phyloP scores from a whole-genome alignment of 2,113 vertebrate species.

The Ranitomeya imitator region DNA sequence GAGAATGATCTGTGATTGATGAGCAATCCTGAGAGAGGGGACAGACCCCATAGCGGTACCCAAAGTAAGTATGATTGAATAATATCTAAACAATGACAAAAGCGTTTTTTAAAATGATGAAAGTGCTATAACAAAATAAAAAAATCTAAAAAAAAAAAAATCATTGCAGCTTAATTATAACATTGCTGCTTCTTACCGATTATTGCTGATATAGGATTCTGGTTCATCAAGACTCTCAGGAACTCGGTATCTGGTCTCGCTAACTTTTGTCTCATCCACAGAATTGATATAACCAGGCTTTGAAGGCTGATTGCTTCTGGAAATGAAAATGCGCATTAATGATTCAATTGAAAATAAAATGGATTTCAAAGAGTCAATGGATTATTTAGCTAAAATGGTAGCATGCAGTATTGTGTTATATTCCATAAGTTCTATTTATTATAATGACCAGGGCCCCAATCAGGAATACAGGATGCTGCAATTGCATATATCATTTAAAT shows the following conservation, averaged over 20 bases:
- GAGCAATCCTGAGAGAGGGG: background rate
- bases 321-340: background rate
- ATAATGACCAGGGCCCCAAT: background rate
- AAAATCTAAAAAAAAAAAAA: background rate
- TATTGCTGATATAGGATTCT: constrained; percentile 4
- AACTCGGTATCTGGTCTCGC: constrained; percentile 1
- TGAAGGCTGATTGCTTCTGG: background rate
- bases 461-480: background rate
- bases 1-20: background rate
- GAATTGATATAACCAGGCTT: background rate
- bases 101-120: background rate
- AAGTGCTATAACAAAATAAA: background rate
- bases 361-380: background rate
- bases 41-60: background rate
- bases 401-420: background rate
- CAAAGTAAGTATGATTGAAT: background rate
- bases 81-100: background rate
- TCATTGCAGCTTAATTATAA: background rate
- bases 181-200: background rate
- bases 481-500: background rate
- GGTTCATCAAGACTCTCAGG: background rate
- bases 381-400: background rate
- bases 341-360: background rate
- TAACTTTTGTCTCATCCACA: background rate
- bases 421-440: background rate